These are phyloP conservation scores for Rallus crepitans DNA, from an alignment of 2,797 vertebrate genomes.

Conservation along the genomic window DNA sequence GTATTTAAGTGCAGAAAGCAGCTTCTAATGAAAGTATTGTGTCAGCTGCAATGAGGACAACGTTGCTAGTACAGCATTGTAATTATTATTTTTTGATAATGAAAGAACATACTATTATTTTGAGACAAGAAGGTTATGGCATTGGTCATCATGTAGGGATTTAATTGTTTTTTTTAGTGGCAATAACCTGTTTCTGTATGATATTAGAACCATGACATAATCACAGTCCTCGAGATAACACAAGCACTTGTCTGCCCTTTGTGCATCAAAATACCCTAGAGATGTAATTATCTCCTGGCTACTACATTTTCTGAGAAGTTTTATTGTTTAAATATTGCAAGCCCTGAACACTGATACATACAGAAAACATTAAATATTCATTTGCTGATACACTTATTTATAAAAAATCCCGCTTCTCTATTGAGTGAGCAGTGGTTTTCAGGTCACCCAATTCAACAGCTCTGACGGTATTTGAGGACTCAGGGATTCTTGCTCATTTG, in stretches of 20 bases:
- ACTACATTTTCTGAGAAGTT: slow-evolving; percentile 40
- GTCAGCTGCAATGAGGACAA: not conserved
- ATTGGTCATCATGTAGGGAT: not conserved
- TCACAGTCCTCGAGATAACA: not conserved
- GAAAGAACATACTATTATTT: not conserved
- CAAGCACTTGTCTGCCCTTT: slow-evolving; percentile 12
- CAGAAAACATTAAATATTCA: slow-evolving; percentile 69
- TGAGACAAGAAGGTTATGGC: not conserved
- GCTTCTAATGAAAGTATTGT: not conserved
- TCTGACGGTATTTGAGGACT: slow-evolving; percentile 21
- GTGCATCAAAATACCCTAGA: slow-evolving; percentile 19
- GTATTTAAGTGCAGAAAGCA: not conserved
- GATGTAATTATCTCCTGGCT: slow-evolving; percentile 65
- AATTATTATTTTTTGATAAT: not conserved
- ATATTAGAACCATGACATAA: not conserved
- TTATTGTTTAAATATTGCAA: slow-evolving; percentile 61
- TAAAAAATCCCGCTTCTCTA: slow-evolving; percentile 48
- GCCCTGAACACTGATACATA: not conserved
- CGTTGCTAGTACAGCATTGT: not conserved
- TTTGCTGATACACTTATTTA: slow-evolving; percentile 44
- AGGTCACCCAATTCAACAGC: slow-evolving; percentile 22
- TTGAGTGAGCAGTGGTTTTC: not conserved
- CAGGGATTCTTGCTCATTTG: not conserved
- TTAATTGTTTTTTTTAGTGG: not conserved
- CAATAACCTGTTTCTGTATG: not conserved